A percentile compares a stretch with the other conserved stretches of the same genome.
Conservation (phyloP, 2,888 invertebrate species). For the Amiota communis region DNA sequence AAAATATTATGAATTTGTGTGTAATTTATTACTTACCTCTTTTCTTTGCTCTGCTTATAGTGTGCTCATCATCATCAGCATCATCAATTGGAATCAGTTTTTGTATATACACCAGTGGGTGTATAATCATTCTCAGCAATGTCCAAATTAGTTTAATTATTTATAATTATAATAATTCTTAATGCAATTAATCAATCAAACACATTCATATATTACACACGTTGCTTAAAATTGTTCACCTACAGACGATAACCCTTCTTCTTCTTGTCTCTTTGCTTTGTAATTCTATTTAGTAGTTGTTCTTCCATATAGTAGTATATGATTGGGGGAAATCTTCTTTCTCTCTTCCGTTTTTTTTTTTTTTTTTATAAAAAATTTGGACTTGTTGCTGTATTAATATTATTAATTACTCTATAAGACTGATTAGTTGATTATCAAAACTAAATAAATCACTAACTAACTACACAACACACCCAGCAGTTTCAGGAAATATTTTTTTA, state of each 20-base stretch:
- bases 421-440: no score
- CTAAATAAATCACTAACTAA: no score
- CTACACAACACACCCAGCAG: no score
- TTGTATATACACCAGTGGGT: not conserved
- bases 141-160: not conserved
- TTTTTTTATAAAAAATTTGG: not conserved
- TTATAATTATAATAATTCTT: conserved; percentile 28
- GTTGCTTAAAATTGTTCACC: conserved; percentile 25
- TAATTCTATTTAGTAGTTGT: not conserved
- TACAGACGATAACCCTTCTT: not conserved
- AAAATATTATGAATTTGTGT: no score
- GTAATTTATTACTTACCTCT: no score
- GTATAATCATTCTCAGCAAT: conserved; percentile 12
- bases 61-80: not conserved
- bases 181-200: not conserved
- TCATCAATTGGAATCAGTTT: not conserved
- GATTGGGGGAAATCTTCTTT: not conserved
- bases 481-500: no score
- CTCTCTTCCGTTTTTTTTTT: not conserved
- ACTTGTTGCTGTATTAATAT: not conserved
- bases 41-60: not conserved
- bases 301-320: not conserved
- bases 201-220: not conserved
- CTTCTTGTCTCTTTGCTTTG: not conserved
- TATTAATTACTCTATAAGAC: no score